Evolutionary conservation across 2,888 invertebrate species (phyloP), one percentile per base, ranked within the genome.

Genomic region (Cerceris rybyensis): DNA sequence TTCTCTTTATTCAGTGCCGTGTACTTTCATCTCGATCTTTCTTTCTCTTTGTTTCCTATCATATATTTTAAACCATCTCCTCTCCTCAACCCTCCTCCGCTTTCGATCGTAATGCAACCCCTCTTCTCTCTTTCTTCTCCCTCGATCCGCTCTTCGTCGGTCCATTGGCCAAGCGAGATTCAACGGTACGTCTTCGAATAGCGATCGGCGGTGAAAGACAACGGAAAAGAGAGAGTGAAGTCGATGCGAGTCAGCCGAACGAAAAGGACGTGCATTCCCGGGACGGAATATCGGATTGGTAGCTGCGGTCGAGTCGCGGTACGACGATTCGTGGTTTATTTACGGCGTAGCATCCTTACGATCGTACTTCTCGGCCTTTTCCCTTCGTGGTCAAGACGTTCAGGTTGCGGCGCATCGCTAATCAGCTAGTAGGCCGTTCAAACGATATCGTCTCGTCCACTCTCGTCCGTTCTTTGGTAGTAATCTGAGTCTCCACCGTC

Each of bases 401-500:
- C 70, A 39, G 54, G 58, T 43, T 69, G 69, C 70, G 50, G 76
- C 69, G 83, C 84, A 85, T 86, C 76, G 84, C 86, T 86, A 84
- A 83, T 87, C 85, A 83, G 78, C 67, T 63, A 16, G 59, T 63
- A 55, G 67, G 49, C 16, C 57, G 61, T 59, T 28, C 59, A 46
- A 66, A 81, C 78, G 75, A 70, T 83, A 81, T 74, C 77, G 70
- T 69, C 70, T 71, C 60, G 28, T 14, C 68, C 59, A 39, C 43
- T 64, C 68, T 43, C 50, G 6, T 8, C 43, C 14, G n/a, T 13
- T 55, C 54, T 7, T 7, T n/a, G 39, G 14, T 59, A 55, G 52
- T 43, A n/a, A 28, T 63, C n/a, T 57, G 14, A 41, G 49, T 75
- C 7, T 43, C 43, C 59, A 17, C 52, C 13, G 39, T 59, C 54